These are phyloP conservation scores for Nyctereutes procyonoides DNA, from an alignment of 2,113 vertebrate species.

Conservation along the genomic window DNA sequence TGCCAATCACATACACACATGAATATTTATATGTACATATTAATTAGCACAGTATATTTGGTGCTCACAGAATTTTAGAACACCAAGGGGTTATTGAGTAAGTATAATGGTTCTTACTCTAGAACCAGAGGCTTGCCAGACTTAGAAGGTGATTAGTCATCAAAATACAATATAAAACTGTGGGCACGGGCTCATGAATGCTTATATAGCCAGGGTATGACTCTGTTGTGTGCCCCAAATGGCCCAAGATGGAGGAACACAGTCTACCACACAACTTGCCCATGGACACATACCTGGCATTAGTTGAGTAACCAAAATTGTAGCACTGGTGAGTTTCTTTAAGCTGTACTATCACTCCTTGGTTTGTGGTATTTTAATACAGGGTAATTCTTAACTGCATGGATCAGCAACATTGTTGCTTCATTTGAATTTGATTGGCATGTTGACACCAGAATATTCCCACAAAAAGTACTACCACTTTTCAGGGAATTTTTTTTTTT, in stretches of 20 bases:
- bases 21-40: background rate
- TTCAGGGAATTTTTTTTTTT: background rate
- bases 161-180: background rate
- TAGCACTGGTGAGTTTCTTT: background rate
- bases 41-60: background rate
- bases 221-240: background rate
- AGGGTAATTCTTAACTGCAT: background rate
- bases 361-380: background rate
- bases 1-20: background rate
- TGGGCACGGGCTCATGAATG: background rate
- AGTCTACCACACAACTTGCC: background rate
- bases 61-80: background rate
- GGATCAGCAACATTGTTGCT: background rate
- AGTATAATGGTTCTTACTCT: background rate
- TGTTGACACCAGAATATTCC: conserved; percentile 2
- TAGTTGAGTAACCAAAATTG: background rate
- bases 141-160: background rate
- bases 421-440: background rate
- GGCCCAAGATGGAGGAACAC: background rate
- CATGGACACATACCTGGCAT: background rate
- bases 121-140: background rate
- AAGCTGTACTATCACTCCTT: background rate
- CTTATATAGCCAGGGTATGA: background rate
- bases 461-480: background rate
- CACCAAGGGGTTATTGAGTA: background rate